Base-by-base conservation (phyloP, 2,888 invertebrate species). In the Ephialtes manifestator region DNA sequence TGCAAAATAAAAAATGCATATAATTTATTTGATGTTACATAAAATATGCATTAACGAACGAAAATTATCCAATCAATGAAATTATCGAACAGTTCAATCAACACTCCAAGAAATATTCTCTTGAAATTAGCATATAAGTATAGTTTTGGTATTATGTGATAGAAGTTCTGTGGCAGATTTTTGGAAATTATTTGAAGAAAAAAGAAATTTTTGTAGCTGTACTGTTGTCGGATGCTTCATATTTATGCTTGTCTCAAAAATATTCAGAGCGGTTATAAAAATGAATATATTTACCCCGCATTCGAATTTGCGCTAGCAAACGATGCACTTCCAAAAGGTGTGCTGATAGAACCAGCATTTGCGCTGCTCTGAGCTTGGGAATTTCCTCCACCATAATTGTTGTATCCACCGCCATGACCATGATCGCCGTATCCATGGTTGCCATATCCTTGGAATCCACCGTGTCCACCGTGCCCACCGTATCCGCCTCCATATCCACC, bases 321-420 rank as follows among this genome's bases (percentile, higher is more conserved):
- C 2, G 90, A 81, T 5, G 84, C 89, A 39, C 87, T 79, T 24
- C 91, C 91, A 20, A 88, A 90, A 0, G 91, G 90, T 0, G 89
- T 86, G 76, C 72, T 88, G 28, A 89, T 81, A n/a, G 90, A 24
- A 0, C 87, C 90, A n/a, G 90, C 83, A 7, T 82, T 81, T 1
- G 89, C 88, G 0, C 79, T 84, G 28, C 88, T 86, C 3, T 86
- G 86, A 0, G 88, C 58, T 7, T 75, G 48, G 1, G 35, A 4
- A 24, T n/a, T 13, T 8, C 28, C 79, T 63, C 67, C 55, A 53
- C 43, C 18, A 63, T 72, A 63, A 35, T 72, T 72, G 58, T 72
- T 63, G n/a, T 46, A 55, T 13, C 85, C 83, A 46, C 75, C 68
- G 20, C 68, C 76, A 46, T 53, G n/a, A 31, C 79, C 81, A 65